Evolutionary conservation across 2,888 invertebrate genomes (phyloP).

Genomic region (Clusia tigrina): DNA sequence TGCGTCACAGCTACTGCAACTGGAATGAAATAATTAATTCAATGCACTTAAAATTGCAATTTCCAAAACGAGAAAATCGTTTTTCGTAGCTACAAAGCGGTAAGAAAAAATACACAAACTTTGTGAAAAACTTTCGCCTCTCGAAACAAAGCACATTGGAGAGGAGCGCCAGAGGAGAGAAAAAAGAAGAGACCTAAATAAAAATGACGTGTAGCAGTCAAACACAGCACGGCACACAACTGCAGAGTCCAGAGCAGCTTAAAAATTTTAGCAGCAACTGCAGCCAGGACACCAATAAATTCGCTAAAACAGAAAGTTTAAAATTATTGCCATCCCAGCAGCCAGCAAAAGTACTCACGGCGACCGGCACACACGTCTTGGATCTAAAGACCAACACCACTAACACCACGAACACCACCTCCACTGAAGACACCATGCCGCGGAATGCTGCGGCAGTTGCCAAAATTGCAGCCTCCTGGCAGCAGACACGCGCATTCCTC

Average conservation of each 20-base stretch:
- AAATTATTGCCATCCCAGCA: constrained; percentile 14
- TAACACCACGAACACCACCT: neutral
- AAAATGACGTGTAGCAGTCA: constrained; percentile 32
- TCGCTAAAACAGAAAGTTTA: constrained; percentile 22
- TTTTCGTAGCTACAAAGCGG: constrained; percentile 20
- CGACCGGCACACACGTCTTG: constrained; percentile 14
- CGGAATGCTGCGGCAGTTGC: constrained; percentile 9
- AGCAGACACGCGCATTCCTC: constrained; percentile 11
- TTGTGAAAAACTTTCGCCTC: constrained; percentile 14
- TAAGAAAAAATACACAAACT: constrained; percentile 15
- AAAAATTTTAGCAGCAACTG: constrained; percentile 10
- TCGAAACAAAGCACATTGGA: constrained; percentile 16
- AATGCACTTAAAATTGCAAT: constrained; percentile 50
- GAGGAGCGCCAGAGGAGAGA: neutral
- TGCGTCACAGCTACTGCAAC: constrained; percentile 36
- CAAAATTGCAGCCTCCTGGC: constrained; percentile 10
- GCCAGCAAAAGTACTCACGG: no score
- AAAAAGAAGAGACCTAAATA: constrained; percentile 10
- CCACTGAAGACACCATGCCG: neutral
- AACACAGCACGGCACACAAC: constrained; percentile 24
- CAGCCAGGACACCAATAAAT: constrained; percentile 21
- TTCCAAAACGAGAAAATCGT: constrained; percentile 36
- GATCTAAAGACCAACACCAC: constrained; percentile 10
- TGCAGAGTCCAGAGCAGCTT: neutral
- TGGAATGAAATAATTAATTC: constrained; percentile 56